These are phyloP conservation scores for Trachelus stipa DNA, from an alignment of 2,888 invertebrate species.

Conservation along the genomic window DNA sequence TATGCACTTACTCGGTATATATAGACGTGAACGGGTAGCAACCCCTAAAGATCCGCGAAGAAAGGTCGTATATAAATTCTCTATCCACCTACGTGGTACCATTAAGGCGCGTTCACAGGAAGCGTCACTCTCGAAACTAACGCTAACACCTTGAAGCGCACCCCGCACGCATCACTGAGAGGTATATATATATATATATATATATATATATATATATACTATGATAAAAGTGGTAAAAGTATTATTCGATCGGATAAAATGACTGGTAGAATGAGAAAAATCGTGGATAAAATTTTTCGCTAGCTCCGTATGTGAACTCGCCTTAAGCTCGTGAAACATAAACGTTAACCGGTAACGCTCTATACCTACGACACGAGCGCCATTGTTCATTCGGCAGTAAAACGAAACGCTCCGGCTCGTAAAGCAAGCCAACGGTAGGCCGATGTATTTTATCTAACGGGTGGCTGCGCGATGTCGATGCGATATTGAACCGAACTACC, in stretches of 20 bases:
- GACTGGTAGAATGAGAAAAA: background rate
- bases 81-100: background rate
- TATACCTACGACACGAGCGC: constrained; percentile 9
- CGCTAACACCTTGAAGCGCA: background rate
- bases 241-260: background rate
- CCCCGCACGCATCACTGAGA: no score
- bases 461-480: background rate
- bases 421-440: constrained; percentile 26
- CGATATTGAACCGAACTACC: background rate
- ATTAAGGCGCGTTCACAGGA: background rate
- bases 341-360: constrained; percentile 19
- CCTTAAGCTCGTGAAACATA: background rate
- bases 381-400: constrained; percentile 27
- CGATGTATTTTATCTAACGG: constrained; percentile 11
- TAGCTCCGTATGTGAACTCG: background rate
- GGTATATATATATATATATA: no score
- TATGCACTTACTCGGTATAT: constrained; percentile 25
- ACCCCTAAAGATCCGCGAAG: background rate
- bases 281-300: background rate
- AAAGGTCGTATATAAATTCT: background rate
- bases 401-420: constrained; percentile 30
- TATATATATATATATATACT: no score
- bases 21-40: background rate
- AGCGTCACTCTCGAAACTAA: background rate
- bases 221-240: background rate